phyloP scores from a whole-genome alignment of 1,140 invertebrate genomes.

The Coboldia fuscipes region DNA sequence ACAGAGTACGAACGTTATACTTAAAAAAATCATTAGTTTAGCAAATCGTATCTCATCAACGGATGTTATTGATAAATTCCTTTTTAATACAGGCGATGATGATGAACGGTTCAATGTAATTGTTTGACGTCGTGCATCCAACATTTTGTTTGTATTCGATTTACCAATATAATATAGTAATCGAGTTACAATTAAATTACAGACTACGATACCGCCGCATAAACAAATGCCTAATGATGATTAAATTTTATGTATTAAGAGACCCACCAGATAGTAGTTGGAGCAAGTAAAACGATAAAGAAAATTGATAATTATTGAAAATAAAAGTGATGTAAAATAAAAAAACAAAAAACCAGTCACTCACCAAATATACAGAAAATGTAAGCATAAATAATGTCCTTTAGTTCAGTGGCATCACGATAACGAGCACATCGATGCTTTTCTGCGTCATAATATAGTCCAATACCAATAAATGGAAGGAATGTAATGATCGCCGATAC shows the following conservation, averaged over 20 bases:
- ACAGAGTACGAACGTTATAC: conserved; percentile 58
- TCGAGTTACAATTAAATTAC: conserved; percentile 58
- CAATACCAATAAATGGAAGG: conserved; percentile 55
- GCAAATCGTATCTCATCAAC: conserved; percentile 65
- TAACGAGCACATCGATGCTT: conserved; percentile 38
- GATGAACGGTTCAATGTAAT: too few relatives aligned
- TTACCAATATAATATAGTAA: conserved; percentile 39
- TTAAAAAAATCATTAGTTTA: conserved; percentile 58
- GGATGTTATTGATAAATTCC: conserved; percentile 39
- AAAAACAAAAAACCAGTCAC: conserved; percentile 6
- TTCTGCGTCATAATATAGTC: conserved; percentile 40
- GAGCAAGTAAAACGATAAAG: conserved; percentile 2
- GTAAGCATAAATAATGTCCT: conserved; percentile 53
- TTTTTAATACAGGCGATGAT: too few relatives aligned
- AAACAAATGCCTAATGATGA: conserved; percentile 55
- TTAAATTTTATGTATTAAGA: too few relatives aligned
- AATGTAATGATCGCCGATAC: conserved; percentile 45
- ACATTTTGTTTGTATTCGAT: conserved; percentile 13
- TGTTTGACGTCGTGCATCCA: conserved; percentile 13
- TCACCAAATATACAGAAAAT: conserved; percentile 57
- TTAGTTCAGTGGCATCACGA: conserved; percentile 34
- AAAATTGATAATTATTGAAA: too few relatives aligned
- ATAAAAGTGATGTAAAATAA: too few relatives aligned
- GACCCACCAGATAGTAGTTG: too few relatives aligned
- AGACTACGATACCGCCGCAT: conserved; percentile 53